phyloP scores from a whole-genome alignment of 2,113 vertebrate genomes.

The Synchiropus splendidus region DNA sequence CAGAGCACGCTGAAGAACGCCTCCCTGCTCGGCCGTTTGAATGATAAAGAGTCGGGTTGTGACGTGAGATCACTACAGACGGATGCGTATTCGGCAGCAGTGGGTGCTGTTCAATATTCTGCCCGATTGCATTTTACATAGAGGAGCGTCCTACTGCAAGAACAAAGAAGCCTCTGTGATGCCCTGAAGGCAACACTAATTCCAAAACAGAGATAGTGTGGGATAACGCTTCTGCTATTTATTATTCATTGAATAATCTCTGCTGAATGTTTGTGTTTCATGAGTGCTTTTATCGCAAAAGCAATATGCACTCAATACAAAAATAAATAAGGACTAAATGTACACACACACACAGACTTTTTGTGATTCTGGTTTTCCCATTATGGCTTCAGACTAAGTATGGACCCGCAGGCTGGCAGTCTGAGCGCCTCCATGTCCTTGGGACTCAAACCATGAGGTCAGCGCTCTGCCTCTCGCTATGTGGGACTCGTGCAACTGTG shows the following conservation, averaged over 20 bases:
- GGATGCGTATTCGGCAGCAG: slow-evolving; percentile 16
- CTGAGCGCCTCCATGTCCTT: slow-evolving; percentile 38
- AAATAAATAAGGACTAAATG: slow-evolving; percentile 4
- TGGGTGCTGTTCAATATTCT: slow-evolving; percentile 27
- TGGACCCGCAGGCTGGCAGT: slow-evolving; percentile 21
- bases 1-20: slow-evolving; percentile 24
- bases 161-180: slow-evolving; percentile 36
- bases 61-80: slow-evolving; percentile 32
- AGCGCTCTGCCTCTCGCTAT: slow-evolving; percentile 6
- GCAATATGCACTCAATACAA: slow-evolving; percentile 4
- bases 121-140: slow-evolving; percentile 34
- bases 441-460: slow-evolving; percentile 41
- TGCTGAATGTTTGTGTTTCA: slow-evolving; percentile 13
- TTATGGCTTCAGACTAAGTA: slow-evolving; percentile 18
- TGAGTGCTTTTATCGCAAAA: slow-evolving; percentile 4
- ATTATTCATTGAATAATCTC: slow-evolving; percentile 27
- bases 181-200: slow-evolving; percentile 28
- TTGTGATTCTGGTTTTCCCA: background rate
- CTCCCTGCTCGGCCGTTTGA: slow-evolving; percentile 18
- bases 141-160: slow-evolving; percentile 27
- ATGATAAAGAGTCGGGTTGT: slow-evolving; percentile 28
- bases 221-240: slow-evolving; percentile 24
- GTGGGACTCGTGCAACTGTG: background rate
- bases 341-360: slow-evolving; percentile 2
- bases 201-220: slow-evolving; percentile 29